Base-by-base conservation (phyloP, 2,113 vertebrate genomes). In the Oryzias javanicus region DNA sequence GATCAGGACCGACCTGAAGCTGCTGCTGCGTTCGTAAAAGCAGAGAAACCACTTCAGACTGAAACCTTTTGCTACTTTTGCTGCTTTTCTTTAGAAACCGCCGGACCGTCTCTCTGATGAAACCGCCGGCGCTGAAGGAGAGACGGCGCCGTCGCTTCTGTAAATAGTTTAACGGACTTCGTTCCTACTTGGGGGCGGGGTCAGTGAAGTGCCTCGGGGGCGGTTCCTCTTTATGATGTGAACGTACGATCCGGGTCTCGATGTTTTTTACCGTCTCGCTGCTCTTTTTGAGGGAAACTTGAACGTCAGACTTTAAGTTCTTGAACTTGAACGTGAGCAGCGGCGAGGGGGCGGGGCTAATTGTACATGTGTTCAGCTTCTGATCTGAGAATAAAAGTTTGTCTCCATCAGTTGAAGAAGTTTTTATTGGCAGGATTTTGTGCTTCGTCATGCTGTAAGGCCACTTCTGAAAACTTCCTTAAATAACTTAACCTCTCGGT, bases 91-190 rank as follows among this genome's bases (percentile, higher is more conserved):
- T 44, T 17, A 46, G 55, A 46, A 3, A 76, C 60, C 86, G 85
- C 91, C 92, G 90, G 18, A 57, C 75, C 17, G 50, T 87, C 90
- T 76, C 91, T 95, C 94, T 85, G 54, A 92, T 98, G 96, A 98
- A 78, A 91, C 89, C 87, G 4, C 49, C 13, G 49, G 81, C 74
- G 92, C 91, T 86, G 96, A 97, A 74, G 95, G 95, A 93, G 94
- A 79, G 90, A 87, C 64, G 1, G 8, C 8, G 35, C 35, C 35
- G 3, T 12, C 35, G 7, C 35, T 35, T 35, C 35, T 35, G 35
- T 35, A 35, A 35, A 35, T 35, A 35, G 35, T 10, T 12, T 3
- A 3, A 35, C 35, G 8, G 35, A 35, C n/a, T n/a, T n/a, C n/a
- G n/a, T n/a, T n/a, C n/a, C n/a, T n/a, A n/a, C n/a, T n/a, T n/a